phyloP scores from a whole-genome alignment of 2,797 vertebrate genomes.

The Schizothorax lantsangensis region DNA sequence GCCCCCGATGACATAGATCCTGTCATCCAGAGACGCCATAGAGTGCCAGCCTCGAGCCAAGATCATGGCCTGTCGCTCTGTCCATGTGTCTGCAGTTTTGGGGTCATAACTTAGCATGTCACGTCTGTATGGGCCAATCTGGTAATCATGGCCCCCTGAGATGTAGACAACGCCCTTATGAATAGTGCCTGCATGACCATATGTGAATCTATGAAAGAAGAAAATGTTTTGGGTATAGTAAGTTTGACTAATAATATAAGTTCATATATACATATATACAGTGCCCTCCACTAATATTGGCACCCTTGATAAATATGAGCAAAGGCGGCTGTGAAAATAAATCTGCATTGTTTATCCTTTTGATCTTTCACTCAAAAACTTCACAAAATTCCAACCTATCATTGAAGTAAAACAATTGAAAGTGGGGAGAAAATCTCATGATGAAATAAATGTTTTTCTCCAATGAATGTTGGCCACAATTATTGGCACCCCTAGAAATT shows the following conservation, averaged over 20 bases:
- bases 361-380: too few relatives aligned
- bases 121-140: slow-evolving; percentile 91
- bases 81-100: slow-evolving; percentile 79
- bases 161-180: slow-evolving; percentile 91
- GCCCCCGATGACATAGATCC: slow-evolving; percentile 90
- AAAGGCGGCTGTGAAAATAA: too few relatives aligned
- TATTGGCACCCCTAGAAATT: too few relatives aligned
- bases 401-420: too few relatives aligned
- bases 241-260: neutral
- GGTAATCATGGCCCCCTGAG: slow-evolving; percentile 93
- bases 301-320: too few relatives aligned
- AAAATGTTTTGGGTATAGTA: neutral
- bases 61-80: slow-evolving; percentile 86
- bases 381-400: too few relatives aligned
- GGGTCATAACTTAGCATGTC: slow-evolving; percentile 91
- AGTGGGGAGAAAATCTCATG: too few relatives aligned
- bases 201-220: slow-evolving; percentile 83
- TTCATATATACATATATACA: too few relatives aligned
- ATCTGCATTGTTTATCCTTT: too few relatives aligned
- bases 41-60: slow-evolving; percentile 93
- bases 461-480: too few relatives aligned
- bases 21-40: slow-evolving; percentile 90
- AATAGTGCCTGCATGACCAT: slow-evolving; percentile 90
- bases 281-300: too few relatives aligned
- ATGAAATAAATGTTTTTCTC: too few relatives aligned